Conservation (phyloP, 2,797 vertebrate genomes). For the Enteromius paludinosus region DNA sequence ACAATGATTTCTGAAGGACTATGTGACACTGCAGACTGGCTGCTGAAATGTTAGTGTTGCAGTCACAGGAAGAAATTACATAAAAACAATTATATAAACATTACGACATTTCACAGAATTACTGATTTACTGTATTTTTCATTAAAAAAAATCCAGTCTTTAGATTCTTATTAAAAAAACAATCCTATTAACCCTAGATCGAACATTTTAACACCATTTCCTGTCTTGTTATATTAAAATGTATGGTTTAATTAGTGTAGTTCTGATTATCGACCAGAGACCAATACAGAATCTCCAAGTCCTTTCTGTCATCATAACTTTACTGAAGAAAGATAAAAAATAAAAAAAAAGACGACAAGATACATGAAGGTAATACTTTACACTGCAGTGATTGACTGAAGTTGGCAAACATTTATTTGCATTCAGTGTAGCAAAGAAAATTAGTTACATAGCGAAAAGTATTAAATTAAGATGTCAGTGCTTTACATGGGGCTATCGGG, state of each 20-base stretch:
- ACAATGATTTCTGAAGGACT: not conserved
- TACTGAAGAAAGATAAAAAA: not conserved
- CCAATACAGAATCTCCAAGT: not conserved
- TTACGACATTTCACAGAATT: not conserved
- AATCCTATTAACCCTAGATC: not conserved
- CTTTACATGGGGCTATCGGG: conserved; percentile 47
- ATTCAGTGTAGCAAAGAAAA: conserved; percentile 38
- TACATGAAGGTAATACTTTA: not conserved
- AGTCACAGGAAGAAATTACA: not conserved
- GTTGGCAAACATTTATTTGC: conserved; percentile 58
- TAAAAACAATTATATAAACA: no score
- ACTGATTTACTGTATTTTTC: not conserved
- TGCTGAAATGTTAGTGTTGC: not conserved
- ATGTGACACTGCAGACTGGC: not conserved
- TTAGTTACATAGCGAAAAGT: conserved; percentile 20
- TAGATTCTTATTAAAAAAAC: not conserved
- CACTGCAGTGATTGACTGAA: not conserved
- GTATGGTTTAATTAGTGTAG: not conserved
- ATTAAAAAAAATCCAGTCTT: not conserved
- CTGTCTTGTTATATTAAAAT: not conserved
- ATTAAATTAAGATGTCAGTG: conserved; percentile 50
- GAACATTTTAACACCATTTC: not conserved
- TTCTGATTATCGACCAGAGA: not conserved
- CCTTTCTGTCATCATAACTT: not conserved
- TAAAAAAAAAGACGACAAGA: not conserved